Evolutionary conservation across 2,113 vertebrate genomes (phyloP).

Genomic region (Butorides virescens): DNA sequence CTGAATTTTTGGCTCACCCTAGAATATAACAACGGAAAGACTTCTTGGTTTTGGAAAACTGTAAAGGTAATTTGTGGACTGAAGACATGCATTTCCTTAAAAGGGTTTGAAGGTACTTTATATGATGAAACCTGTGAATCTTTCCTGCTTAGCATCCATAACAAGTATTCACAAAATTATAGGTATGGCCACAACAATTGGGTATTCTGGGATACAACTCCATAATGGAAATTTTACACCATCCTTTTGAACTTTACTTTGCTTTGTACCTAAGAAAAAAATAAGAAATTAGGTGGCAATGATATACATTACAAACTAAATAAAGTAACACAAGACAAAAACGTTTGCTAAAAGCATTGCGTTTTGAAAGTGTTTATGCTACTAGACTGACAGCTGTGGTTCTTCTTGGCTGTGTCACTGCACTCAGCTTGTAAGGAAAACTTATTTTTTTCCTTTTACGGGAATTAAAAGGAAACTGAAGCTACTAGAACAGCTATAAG

Average conservation of each 20-base stretch:
- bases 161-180: neutral
- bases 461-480: neutral
- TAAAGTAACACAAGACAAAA: neutral
- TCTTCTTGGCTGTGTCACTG: constrained; percentile 22
- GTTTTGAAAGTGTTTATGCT: neutral
- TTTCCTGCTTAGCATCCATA: neutral
- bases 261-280: neutral
- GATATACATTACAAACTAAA: neutral
- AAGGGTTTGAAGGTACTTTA: neutral
- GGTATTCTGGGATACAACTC: neutral
- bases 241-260: neutral
- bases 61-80: neutral
- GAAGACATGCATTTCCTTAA: neutral
- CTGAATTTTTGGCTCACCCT: neutral
- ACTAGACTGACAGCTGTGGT: neutral
- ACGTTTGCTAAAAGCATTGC: neutral
- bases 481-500: neutral
- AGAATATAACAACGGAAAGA: neutral
- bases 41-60: neutral
- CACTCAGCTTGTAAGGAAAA: neutral
- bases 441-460: constrained; percentile 41
- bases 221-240: neutral
- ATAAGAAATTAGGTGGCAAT: neutral
- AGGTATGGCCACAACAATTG: rapidly evolving
- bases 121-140: neutral